Base-by-base conservation (phyloP, 2,113 vertebrate genomes). In the Aptenodytes forsteri region DNA sequence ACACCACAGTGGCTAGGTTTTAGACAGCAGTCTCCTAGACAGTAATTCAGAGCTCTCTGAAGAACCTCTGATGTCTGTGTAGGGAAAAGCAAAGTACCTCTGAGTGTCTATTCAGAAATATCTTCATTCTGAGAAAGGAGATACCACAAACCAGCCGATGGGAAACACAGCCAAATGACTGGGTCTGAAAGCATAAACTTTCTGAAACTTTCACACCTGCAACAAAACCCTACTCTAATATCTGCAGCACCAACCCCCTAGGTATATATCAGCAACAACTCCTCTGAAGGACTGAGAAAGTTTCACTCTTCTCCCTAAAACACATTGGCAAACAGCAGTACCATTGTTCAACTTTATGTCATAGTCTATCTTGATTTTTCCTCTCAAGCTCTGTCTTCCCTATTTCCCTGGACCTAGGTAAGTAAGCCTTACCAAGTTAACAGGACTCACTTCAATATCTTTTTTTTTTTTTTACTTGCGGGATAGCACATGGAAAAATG, bases 261-360 rank as follows among this genome's bases (percentile, higher is more conserved):
- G 55, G 26, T 59, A 46, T 55, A 20, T 27, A 87, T 36, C 54
- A 93, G 36, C 49, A 66, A 25, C 14, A 69, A 22, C 19, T 83
- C 16, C n/a, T 65, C 26, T 27, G n/a, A 81, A 79, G 38, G 20
- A 55, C 11, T 38, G 12, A 90, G 65, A 64, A 93, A 87, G 11
- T 67, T 89, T 84, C 65, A 19, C 4, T 69, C 52, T 66, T 79
- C 29, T 49, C 7, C 32, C 23, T 71, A 52, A 79, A 87, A 47
- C 22, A 54, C 15, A 36, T 10, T 0, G 0, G 5, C 29, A 85
- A 72, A 25, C 56, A 79, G 20, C 22, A 50, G 10, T 40, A 20
- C 16, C 14, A 34, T 77, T 72, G 50, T 52, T 83, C 78, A 79
- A 4, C 44, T 88, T 79, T 34, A 50, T 59, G n/a, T n/a, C 27